Evolutionary conservation across 2,797 vertebrate genomes (phyloP).

Genomic region (Tachyglossus aculeatus): DNA sequence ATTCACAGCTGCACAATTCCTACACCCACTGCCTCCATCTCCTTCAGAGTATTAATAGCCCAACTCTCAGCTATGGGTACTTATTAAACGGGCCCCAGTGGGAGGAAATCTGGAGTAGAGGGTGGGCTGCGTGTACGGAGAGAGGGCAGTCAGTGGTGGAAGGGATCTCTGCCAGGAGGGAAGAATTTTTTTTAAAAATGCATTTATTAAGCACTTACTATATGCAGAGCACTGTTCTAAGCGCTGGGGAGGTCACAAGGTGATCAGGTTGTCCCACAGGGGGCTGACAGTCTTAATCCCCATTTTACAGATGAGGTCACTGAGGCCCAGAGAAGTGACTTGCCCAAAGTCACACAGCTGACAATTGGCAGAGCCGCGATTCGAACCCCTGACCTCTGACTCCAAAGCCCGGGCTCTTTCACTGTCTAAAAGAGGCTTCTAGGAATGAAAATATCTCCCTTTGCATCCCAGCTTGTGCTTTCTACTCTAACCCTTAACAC

Average conservation of each 20-base stretch:
- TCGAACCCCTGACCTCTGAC: not conserved
- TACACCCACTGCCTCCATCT: slow-evolving; percentile 46
- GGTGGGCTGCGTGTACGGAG: too few species aligned
- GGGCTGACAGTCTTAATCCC: not conserved
- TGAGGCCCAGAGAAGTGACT: not conserved
- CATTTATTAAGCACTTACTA: not conserved
- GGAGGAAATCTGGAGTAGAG: too few species aligned
- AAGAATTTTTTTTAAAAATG: not conserved
- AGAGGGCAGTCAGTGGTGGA: too few species aligned
- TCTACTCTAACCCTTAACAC: too few species aligned
- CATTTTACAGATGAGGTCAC: not conserved
- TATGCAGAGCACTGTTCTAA: not conserved
- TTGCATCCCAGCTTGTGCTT: too few species aligned
- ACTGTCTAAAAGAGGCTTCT: not conserved
- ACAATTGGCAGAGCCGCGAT: not conserved
- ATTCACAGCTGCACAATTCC: slow-evolving; percentile 14
- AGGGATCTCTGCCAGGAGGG: too few species aligned
- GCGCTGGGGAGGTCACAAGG: not conserved
- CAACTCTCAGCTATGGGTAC: slow-evolving; percentile 16
- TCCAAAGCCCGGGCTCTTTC: not conserved
- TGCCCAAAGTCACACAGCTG: not conserved
- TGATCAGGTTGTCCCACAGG: not conserved
- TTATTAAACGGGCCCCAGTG: not conserved
- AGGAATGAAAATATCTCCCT: too few species aligned
- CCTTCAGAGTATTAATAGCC: slow-evolving; percentile 52